Base-by-base conservation (phyloP, 2,888 invertebrate genomes). In the Muscina levida region DNA sequence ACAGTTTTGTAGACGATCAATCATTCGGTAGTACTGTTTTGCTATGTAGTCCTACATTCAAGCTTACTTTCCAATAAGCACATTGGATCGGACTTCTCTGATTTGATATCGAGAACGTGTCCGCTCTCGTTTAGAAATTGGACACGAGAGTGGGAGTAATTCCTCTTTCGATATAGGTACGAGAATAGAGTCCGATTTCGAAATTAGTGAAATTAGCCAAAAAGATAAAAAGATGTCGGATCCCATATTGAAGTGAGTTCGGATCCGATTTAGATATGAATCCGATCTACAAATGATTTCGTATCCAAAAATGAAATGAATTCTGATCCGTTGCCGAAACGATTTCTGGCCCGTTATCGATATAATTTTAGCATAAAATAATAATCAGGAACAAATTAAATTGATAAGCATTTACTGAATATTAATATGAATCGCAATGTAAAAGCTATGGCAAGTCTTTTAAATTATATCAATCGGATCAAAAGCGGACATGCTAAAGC, bases 181-280 rank as follows among this genome's bases (percentile, higher is more conserved):
- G 53, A 53, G 53, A 53, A 53, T 53, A 22, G 53, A 53, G 53
- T 53, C 53, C 53, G 53, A 53, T 53, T 53, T 53, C 53, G 24
- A 53, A 53, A 53, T n/a, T n/a, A n/a, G n/a, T 53, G 53, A 53
- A 22, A 53, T 53, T 24, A 24, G 53, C 22, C 53, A 22, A 22
- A 24, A 53, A 53, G 24, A 22, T 24, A 53, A 53, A 53, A 53
- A 22, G 53, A 53, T 53, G 53, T 53, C 24, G 53, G 53, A 53
- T 13, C 53, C 53, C 22, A 53, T 24, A 53, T 53, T 24, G 53
- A 53, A 53, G 53, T 53, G 53, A 53, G 53, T 53, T 53, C 53
- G 53, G 53, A 53, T 53, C 53, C 53, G 53, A 53, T 53, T 22
- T 53, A 53, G 53, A 53, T 53, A 53, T 53, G 53, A 53, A 53